Evolutionary conservation across 2,113 vertebrate species (phyloP), one percentile per base, ranked within the genome.

Genomic region (Steatornis caripensis): DNA sequence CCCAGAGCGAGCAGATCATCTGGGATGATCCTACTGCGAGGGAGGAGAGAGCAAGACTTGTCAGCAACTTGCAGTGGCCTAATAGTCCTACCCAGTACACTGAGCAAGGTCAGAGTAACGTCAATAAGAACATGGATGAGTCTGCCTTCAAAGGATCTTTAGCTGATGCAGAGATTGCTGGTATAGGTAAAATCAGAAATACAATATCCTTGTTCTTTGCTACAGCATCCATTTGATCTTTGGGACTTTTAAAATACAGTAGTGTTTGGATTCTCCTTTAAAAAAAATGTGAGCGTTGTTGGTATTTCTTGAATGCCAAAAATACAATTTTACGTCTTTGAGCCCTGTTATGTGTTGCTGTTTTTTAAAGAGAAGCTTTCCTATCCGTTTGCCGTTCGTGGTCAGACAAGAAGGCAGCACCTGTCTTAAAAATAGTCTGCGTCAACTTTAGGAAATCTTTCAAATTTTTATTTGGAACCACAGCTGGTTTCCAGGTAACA

Each of bases 11-110:
- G 54, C 99, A 99, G 98, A 99, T 99, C 30, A 98, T 99, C 48
- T 99, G 99, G 99, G 99, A 99, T 1, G 99, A 99, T 93, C 99
- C 99, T 2, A 99, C 99, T 17, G 99, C 99, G 0, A 98, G 99
- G 55, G 99, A 99, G 75, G 99, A 99, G 97, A 97, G 99, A 90
- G 99, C 99, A 34, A 99, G 98, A 94, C 98, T 99, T 41, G 99
- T 99, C 71, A 99, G 99, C 97, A 99, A 99, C 78, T 60, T 99
- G 27, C 99, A 99, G 97, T 99, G 99, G 99, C 99, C 99, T 4
- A 97, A 98, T 2, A 99, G 99, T 96, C 99, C 99, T 36, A 99
- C 99, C 12, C 99, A 99, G 48, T 97, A 96, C 88, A 98, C 98
- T 1, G 99, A 99, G 57, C 97, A 95, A 66, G 96, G 98, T 37